Evolutionary conservation across 2,797 vertebrate species (phyloP).

Genomic region (Labroides dimidiatus): DNA sequence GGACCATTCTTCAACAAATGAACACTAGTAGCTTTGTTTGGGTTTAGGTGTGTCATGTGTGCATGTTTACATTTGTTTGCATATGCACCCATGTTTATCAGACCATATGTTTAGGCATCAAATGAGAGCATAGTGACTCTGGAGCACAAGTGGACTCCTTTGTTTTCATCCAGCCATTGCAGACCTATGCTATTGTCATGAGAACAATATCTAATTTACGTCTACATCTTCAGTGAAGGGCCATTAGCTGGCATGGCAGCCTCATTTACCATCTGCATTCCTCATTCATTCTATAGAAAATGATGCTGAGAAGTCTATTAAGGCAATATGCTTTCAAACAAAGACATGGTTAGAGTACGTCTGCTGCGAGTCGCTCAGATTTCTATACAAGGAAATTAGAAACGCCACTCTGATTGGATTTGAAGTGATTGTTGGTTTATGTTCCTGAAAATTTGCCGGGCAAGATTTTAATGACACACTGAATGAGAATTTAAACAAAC

Average conservation of each 20-base stretch:
- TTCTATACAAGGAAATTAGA: not conserved
- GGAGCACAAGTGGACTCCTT: slow-evolving; percentile 19
- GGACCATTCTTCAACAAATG: not conserved
- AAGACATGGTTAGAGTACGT: slow-evolving; percentile 45
- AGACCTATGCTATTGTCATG: slow-evolving; percentile 47
- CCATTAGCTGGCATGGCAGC: slow-evolving; percentile 79
- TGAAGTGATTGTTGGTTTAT: too few relatives aligned
- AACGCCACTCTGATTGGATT: not conserved
- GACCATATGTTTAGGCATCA: too few relatives aligned
- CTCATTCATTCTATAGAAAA: slow-evolving; percentile 73
- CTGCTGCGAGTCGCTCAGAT: slow-evolving; percentile 28
- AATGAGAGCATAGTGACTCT: slow-evolving; percentile 4
- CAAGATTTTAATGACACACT: too few relatives aligned
- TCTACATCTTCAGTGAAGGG: slow-evolving; percentile 60
- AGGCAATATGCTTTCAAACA: slow-evolving; percentile 61
- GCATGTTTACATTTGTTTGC: not conserved
- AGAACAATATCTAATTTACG: slow-evolving; percentile 49
- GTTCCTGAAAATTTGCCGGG: too few relatives aligned
- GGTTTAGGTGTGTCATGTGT: slow-evolving; percentile 6
- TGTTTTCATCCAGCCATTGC: slow-evolving; percentile 6
- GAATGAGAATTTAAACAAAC: too few relatives aligned
- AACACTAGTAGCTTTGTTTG: not conserved
- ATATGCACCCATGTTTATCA: not conserved
- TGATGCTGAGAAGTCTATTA: slow-evolving; percentile 72
- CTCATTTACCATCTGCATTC: slow-evolving; percentile 74